Base-by-base conservation (phyloP, 2,113 vertebrate species). In the Lophura nycthemera region DNA sequence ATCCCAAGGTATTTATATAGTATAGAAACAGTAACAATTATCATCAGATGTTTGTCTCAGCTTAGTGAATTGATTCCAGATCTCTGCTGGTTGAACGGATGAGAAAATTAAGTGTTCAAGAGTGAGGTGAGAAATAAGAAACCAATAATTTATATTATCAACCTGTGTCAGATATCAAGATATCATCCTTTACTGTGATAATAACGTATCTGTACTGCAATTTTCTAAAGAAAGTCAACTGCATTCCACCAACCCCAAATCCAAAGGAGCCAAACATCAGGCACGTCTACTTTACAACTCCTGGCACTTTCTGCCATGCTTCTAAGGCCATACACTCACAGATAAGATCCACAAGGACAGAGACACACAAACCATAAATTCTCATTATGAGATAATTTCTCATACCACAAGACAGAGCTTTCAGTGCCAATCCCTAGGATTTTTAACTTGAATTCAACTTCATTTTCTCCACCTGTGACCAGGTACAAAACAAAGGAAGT, bases 21-120 rank as follows among this genome's bases (percentile, higher is more conserved):
- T 69, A 87, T 20, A 50, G 56, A 95, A 90, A 79, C 45, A 76
- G 77, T 36, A 78, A 78, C 52, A 86, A 81, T 67, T 75, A 93
- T 50, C 27, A 93, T 67, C 56, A 87, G 48, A 72, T 76, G 36
- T 61, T 96, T 93, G 92, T 71, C 66, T 84, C 73, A 56, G n/a
- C 61, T 77, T 86, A 90, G 56, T 42, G n/a, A 91, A 91, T 42
- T 69, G 16, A 63, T 57, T 93, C 50, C 59, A 79, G 78, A 93
- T 61, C 66, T 90, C 92, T 92, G 83, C 61, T 92, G 54, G 63
- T 60, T 47, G 15, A 83, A 86, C 21, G 86, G 57, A 1, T 86
- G 56, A 75, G 40, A 90, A 94, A 92, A 88, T 1, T 8, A 90
- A 86, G 59, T 22, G 29, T 52, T 88, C 47, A 76, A 79, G 43